Evolutionary conservation across 1,140 invertebrate species (phyloP), one percentile per base, ranked within the genome.

Genomic region (Caenorhabditis briggsae): DNA sequence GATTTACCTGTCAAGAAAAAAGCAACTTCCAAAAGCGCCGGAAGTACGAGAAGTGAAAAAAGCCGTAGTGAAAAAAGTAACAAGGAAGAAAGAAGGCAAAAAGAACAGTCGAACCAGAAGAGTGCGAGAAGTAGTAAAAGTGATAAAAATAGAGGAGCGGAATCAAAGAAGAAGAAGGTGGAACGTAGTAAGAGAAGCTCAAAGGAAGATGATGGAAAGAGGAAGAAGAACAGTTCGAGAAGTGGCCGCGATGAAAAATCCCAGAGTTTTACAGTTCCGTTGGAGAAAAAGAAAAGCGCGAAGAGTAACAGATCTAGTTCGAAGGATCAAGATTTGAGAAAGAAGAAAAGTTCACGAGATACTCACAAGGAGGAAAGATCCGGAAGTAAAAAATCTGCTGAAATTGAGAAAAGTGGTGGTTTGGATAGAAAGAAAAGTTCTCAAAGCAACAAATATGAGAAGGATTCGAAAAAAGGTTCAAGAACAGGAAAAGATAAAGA

Each of bases 361-460:
- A 33, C 33, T 33, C 33, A 33, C 33, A 33, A 33, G 33, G 33
- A 33, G 33, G 33, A 33, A 3, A 33, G 33, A 33, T 33, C 33
- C 33, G 33, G 33, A 33, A 33, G 33, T 33, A 33, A 33, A 33
- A 33, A 33, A 33, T 33, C 33, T 33, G 33, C 33, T 33, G 3
- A 33, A 33, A 33, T 33, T 33, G 33, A 33, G 33, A 33, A 33
- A 33, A 33, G 33, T 33, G 33, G n/a, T 11, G 56, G n/a, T 5
- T 59, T 59, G 56, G 56, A 59, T 9, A 59, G 20, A 23, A 59
- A 59, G n/a, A 59, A 59, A n/a, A 59, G 58, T n/a, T n/a, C 14
- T 20, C 58, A n/a, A n/a, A 59, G 58, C n/a, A 16, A 12, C 33
- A 33, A 33, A 33, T 33, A 33, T 33, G 33, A 33, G 33, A 33